Conservation (phyloP, 2,113 vertebrate species). For the Macaca fascicularis region DNA sequence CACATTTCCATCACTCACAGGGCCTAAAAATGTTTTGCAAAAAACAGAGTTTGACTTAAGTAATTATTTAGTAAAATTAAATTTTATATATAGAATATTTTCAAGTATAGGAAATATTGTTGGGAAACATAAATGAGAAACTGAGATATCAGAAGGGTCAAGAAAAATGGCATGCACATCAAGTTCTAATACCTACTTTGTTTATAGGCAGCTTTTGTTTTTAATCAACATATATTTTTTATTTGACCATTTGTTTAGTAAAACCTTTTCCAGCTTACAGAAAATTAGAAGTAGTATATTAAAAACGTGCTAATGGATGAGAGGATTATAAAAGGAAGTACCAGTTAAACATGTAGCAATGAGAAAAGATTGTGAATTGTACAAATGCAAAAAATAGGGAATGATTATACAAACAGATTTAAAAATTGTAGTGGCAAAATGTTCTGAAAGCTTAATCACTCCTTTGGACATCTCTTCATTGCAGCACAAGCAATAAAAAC, state of each 20-base stretch:
- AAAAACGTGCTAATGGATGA: neutral
- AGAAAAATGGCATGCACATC: neutral
- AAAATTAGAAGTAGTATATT: neutral
- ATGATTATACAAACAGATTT: neutral
- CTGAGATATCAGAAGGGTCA: neutral
- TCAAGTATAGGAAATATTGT: neutral
- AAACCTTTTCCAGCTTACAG: neutral
- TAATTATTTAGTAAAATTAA: neutral
- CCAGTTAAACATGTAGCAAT: neutral
- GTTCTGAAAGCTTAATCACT: neutral
- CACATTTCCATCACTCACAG: neutral
- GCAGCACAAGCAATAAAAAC: neutral
- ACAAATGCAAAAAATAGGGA: neutral
- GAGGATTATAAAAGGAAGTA: neutral
- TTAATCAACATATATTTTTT: neutral
- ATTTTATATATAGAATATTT: neutral
- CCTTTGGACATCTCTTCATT: neutral
- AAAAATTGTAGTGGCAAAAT: neutral
- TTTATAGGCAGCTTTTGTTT: neutral
- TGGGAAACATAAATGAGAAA: neutral
- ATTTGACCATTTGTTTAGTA: neutral
- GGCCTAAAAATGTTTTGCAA: neutral
- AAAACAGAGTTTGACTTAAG: neutral
- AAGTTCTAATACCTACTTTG: neutral
- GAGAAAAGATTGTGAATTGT: neutral